Base-by-base conservation (phyloP, 2,888 invertebrate species). In the Ecliptopera silaceata region DNA sequence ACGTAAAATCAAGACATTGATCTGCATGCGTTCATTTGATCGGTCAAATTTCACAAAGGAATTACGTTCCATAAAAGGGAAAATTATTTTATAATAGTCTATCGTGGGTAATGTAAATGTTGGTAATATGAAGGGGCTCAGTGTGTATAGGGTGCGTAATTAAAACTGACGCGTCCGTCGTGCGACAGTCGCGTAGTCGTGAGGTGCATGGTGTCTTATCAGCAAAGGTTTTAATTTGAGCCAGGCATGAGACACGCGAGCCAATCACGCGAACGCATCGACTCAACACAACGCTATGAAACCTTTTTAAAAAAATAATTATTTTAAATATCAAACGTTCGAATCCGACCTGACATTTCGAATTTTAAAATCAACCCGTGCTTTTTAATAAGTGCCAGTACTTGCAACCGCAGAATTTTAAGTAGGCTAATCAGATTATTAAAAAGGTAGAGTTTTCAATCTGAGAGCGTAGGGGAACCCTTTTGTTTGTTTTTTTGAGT, bases 121-220 rank as follows among this genome's bases (percentile, higher is more conserved):
- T 13, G 17, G 34, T 43, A 83, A 79, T 80, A 77, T 74, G 73
- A 80, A 82, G 82, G 77, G 85, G 82, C 80, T 80, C 83, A 79
- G 78, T 82, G 77, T 79, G 20, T 20, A 4, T 83, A 80, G 86
- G 85, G 88, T 90, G 89, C 87, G 89, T 90, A 91, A 89, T 89
- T 91, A 90, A 89, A 88, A 82, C 82, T 83, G 88, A 87, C 86
- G 83, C 84, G 81, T 80, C 29, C 71, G 79, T 72, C 71, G 78
- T 72, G 73, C 82, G 84, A 84, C 85, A 80, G 86, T 90, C 89
- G 89, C 90, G 89, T 84, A 79, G 87, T 90, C 89, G 90, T 91
- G 90, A 88, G 88, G 80, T 79, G 79, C 81, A 77, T 74, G 80
- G 85, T 83, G 88, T 88, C 87, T 89, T 91, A 89, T 89, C 89